phyloP scores from a whole-genome alignment of 2,888 invertebrate genomes.

The Meghimatium bilineatum region DNA sequence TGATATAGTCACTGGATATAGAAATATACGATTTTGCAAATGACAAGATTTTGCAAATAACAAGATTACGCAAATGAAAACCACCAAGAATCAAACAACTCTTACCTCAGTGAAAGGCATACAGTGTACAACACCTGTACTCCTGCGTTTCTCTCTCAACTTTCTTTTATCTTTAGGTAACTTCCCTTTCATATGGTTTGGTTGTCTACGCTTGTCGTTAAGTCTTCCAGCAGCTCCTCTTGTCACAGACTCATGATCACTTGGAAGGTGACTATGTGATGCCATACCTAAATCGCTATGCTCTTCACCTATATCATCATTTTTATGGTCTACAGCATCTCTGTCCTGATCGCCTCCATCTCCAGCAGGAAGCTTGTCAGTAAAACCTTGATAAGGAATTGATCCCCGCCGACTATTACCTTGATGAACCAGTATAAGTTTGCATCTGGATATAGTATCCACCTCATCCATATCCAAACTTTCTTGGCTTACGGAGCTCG shows the following conservation, averaged over 20 bases:
- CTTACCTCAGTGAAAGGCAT: conserved; percentile 81
- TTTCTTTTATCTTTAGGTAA: conserved; percentile 81
- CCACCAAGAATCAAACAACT: too few relatives aligned
- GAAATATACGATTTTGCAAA: too few relatives aligned
- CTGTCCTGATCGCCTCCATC: conserved; percentile 54
- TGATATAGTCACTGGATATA: too few relatives aligned
- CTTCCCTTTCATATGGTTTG: conserved; percentile 80
- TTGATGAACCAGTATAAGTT: conserved; percentile 79
- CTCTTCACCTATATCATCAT: conserved; percentile 50
- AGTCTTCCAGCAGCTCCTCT: conserved; percentile 69
- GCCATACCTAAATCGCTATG: conserved; percentile 9
- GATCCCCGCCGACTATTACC: conserved; percentile 62
- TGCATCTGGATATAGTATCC: conserved; percentile 79
- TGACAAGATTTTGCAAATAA: too few relatives aligned
- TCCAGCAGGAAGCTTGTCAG: conserved; percentile 47
- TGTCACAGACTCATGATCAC: conserved; percentile 77
- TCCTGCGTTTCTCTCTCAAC: conserved; percentile 81
- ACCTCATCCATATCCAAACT: conserved; percentile 81
- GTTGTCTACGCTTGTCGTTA: conserved; percentile 78
- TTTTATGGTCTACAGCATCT: conserved; percentile 51
- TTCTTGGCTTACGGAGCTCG: conserved; percentile 82
- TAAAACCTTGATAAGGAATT: conserved; percentile 67
- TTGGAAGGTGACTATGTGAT: conserved; percentile 35
- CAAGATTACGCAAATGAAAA: too few relatives aligned
- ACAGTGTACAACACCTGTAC: conserved; percentile 81